Percentiles rank a stretch among this genome's conserved stretches.
phyloP scores from a whole-genome alignment of 2,113 vertebrate species.

The Takifugu bimaculatus region DNA sequence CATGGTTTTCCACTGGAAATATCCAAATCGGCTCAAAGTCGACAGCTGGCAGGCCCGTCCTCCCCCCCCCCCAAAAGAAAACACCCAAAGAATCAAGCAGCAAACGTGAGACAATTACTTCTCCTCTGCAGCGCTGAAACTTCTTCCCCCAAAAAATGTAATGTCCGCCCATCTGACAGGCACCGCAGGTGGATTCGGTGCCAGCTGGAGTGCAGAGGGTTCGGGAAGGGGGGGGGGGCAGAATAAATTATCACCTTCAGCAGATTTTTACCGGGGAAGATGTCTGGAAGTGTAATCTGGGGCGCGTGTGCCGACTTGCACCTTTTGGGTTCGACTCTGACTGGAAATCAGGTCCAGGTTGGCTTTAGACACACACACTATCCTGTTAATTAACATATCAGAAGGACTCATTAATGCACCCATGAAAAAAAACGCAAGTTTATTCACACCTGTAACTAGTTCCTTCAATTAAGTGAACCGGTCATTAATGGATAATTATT shows the following conservation, averaged over 20 bases:
- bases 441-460: not conserved
- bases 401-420: slow-evolving; percentile 3
- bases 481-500: no score
- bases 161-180: slow-evolving; percentile 46
- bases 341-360: not conserved
- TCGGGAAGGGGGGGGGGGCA: not conserved
- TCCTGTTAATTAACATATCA: slow-evolving; percentile 7
- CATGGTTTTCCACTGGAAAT: slow-evolving; percentile 36
- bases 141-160: slow-evolving; percentile 32
- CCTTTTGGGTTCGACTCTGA: slow-evolving; percentile 13
- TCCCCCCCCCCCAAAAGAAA: slow-evolving; percentile 5
- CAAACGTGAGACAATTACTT: slow-evolving; percentile 52
- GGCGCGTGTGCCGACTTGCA: slow-evolving; percentile 45
- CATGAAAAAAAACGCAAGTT: not conserved
- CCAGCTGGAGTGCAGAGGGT: slow-evolving; percentile 53
- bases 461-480: no score
- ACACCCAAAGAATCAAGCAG: slow-evolving; percentile 50
- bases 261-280: slow-evolving; percentile 52
- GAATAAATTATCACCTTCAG: slow-evolving; percentile 64
- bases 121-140: slow-evolving; percentile 42
- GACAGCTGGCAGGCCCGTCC: slow-evolving; percentile 40
- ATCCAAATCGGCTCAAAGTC: slow-evolving; percentile 35
- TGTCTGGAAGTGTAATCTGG: slow-evolving; percentile 42
- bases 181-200: slow-evolving; percentile 35
- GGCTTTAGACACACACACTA: not conserved